Base-by-base conservation (phyloP, 2,797 vertebrate genomes). In the Pseudotriccus pelzelni region DNA sequence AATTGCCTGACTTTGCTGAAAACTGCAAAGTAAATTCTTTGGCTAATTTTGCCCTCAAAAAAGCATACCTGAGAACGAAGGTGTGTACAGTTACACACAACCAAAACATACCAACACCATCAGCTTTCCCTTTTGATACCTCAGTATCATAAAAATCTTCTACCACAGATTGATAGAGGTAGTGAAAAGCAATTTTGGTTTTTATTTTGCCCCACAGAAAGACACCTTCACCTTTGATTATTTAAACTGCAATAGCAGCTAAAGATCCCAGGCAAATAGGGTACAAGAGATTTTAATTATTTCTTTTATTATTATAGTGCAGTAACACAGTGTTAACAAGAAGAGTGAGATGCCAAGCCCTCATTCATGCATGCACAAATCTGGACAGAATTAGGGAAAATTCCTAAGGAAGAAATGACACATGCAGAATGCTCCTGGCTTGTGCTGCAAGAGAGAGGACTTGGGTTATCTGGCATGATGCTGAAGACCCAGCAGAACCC, bases 401-500 rank as follows among this genome's bases (percentile, higher is more conserved):
- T 23, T 72, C 90, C 58, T 91, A 90, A 87, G 53, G 25, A 93
- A 80, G 63, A 87, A 93, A 18, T 63, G 84, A 73, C n/a, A 84
- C 92, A 96, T 95, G 95, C 93, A 95, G 84, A 96, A 84, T n/a
- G 64, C 46, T 93, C 84, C 92, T 89, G 72, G 34, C 41, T 88
- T 70, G 43, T 76, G 44, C 52, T 87, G 81, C 64, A 82, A 88
- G 74, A 91, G 60, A 94, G 22, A 91, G 46, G 49, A 87, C 68
- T 89, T 81, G 63, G 92, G 74, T 91, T 92, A 93, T 93, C 63
- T 83, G 83, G 80, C 90, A 87, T 2, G 10, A 89, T 77, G 93
- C 92, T 95, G 92, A 83, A 97, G 90, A 94, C 93, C 93, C 96
- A 94, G 92, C 72, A 95, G 93, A 96, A 96, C 89, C 93, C 92